Evolutionary conservation across 2,113 vertebrate species (phyloP).

Genomic region (Ellobius talpinus): DNA sequence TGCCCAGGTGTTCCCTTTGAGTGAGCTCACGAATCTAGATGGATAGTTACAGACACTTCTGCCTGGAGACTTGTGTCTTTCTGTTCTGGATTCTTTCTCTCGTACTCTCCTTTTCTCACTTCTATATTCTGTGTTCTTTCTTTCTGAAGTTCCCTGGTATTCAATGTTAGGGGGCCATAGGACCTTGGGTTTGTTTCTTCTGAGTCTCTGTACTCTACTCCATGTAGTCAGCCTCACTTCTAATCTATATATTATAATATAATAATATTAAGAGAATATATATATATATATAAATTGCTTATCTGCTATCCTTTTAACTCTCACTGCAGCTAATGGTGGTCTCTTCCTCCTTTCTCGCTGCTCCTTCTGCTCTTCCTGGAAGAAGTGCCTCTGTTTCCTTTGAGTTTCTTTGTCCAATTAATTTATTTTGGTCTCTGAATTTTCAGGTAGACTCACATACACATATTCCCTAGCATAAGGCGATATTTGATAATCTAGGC

Average conservation of each 20-base stretch:
- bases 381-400: background rate
- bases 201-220: background rate
- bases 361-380: background rate
- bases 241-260: background rate
- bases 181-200: background rate
- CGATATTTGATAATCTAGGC: background rate
- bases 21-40: background rate
- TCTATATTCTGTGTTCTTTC: background rate
- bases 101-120: background rate
- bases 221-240: background rate
- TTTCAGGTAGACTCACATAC: background rate
- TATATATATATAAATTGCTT: too few species aligned
- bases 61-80: background rate
- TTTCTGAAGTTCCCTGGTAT: background rate
- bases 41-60: background rate
- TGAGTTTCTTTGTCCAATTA: background rate
- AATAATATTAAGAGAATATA: too few species aligned
- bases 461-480: background rate
- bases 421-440: slow-evolving; percentile 23
- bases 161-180: background rate
- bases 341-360: background rate
- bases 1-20: background rate
- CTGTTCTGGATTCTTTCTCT: background rate
- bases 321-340: background rate
- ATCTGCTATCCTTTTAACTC: background rate